Percentiles rank a stretch among this genome's conserved stretches.
These are phyloP conservation scores for Cynocephalus volans DNA, from an alignment of 2,113 vertebrate genomes.

Conservation along the genomic window DNA sequence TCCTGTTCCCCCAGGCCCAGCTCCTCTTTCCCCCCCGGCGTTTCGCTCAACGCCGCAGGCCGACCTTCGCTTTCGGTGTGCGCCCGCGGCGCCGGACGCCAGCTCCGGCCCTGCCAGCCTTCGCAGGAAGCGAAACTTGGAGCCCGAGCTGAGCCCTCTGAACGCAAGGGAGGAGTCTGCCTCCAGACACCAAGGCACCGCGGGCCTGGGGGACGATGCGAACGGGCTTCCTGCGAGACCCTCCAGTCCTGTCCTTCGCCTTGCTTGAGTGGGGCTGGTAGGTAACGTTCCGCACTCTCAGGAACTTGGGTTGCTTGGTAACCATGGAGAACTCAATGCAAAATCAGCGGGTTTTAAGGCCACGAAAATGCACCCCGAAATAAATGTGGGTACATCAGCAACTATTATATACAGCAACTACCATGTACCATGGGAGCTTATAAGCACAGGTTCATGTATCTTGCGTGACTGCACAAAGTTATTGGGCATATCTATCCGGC, in stretches of 20 bases:
- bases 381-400: neutral
- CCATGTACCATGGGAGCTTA: neutral
- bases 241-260: neutral
- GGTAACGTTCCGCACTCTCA: neutral
- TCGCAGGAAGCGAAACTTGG: conserved; percentile 50
- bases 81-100: neutral
- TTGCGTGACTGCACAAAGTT: neutral
- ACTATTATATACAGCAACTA: neutral
- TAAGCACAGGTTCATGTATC: neutral
- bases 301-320: neutral
- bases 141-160: conserved; percentile 54
- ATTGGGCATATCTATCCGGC: neutral
- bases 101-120: neutral
- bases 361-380: neutral
- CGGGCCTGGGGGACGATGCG: neutral
- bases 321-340: neutral
- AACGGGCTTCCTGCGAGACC: neutral
- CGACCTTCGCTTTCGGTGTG: neutral
- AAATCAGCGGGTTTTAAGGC: neutral
- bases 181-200: neutral
- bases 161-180: neutral
- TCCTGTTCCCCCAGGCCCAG: conserved; percentile 61
- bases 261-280: neutral
- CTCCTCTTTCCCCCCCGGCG: neutral
- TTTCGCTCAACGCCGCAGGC: neutral